phyloP scores from a whole-genome alignment of 37 sponge, comb jelly and placozoan species.

The Spongilla lacustris region DNA sequence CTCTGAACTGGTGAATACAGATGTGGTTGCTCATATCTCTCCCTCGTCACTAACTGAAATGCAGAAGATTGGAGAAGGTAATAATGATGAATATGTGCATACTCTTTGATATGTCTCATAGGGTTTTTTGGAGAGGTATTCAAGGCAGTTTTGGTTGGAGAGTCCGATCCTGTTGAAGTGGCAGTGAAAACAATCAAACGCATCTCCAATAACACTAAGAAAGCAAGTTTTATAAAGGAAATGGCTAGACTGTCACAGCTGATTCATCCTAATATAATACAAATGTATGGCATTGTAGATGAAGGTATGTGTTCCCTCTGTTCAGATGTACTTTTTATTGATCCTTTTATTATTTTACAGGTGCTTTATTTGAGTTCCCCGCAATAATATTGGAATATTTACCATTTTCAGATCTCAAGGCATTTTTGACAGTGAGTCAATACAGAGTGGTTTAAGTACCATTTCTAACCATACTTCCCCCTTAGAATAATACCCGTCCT shows the following conservation, averaged over 20 bases:
- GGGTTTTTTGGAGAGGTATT: conserved; percentile 65
- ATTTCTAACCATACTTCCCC: neutral
- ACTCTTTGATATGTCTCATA: conserved; percentile 2
- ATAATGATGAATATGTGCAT: too few species aligned
- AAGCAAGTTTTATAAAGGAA: conserved; percentile 22
- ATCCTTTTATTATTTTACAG: neutral
- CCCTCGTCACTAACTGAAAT: too few species aligned
- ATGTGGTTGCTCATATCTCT: too few species aligned
- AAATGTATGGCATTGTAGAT: conserved; percentile 32
- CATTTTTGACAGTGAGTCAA: conserved; percentile 47
- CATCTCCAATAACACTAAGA: neutral
- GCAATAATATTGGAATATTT: conserved; percentile 75
- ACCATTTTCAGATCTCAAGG: conserved; percentile 60
- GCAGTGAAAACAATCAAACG: conserved; percentile 61
- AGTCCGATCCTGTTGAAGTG: neutral
- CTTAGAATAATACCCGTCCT: conserved; percentile 28
- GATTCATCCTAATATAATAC: conserved; percentile 53
- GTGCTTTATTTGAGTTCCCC: neutral
- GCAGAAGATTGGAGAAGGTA: too few species aligned
- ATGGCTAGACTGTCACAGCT: conserved; percentile 54
- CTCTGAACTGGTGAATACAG: too few species aligned
- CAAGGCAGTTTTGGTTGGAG: conserved; percentile 15
- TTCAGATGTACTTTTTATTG: too few species aligned
- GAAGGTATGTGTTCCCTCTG: conserved; percentile 29
- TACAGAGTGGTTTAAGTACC: too few species aligned